These are phyloP conservation scores for Lepidothrix coronata DNA, from an alignment of 2,113 vertebrate genomes.

Conservation along the genomic window DNA sequence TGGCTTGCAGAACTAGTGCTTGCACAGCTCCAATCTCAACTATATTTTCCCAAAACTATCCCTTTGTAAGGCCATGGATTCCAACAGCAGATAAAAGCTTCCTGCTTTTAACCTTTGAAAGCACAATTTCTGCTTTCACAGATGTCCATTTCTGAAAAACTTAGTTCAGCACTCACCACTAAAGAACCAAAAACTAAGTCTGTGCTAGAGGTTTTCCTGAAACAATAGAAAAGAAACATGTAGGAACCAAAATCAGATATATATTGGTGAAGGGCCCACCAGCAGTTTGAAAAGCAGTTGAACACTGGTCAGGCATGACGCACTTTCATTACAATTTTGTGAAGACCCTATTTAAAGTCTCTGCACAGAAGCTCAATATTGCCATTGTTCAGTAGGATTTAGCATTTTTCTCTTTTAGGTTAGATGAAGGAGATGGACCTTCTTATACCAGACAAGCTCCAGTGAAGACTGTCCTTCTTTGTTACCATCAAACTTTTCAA, in stretches of 20 bases:
- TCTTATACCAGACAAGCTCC: background rate
- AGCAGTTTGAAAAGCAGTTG: background rate
- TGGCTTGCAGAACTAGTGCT: background rate
- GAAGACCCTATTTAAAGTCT: background rate
- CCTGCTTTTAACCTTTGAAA: background rate
- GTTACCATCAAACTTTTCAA: conserved; percentile 49
- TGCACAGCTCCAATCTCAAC: background rate
- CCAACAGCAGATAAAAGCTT: background rate
- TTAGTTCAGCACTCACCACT: background rate
- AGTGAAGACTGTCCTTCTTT: conserved; percentile 17
- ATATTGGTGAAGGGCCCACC: background rate
- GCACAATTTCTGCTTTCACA: background rate
- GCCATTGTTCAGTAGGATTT: background rate
- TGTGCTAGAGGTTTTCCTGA: background rate
- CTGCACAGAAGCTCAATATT: background rate
- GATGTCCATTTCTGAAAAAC: background rate
- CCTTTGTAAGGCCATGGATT: background rate
- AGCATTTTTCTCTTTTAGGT: background rate
- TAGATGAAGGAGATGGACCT: background rate
- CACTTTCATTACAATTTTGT: background rate
- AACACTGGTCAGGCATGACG: background rate
- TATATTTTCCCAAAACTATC: background rate
- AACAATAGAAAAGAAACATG: background rate
- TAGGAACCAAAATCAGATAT: background rate
- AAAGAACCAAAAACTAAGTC: background rate